phyloP scores from a whole-genome alignment of 2,888 invertebrate genomes.

The Arrhopalites spinosus region DNA sequence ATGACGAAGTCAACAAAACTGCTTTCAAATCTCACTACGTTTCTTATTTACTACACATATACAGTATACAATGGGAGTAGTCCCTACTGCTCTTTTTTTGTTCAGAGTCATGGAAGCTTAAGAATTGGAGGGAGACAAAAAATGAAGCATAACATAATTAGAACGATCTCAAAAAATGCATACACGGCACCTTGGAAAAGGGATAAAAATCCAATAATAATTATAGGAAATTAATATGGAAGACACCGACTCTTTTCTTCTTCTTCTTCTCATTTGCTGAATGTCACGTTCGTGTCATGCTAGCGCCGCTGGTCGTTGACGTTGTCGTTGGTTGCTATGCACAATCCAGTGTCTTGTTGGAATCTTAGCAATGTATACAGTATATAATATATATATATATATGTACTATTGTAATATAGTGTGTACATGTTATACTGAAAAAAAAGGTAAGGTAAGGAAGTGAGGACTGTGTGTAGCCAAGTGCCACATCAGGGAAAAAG shows the following conservation, averaged over 20 bases:
- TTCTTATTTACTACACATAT: no score
- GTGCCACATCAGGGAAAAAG: slow-evolving; percentile 13
- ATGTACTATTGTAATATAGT: no score
- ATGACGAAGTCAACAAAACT: slow-evolving; percentile 58
- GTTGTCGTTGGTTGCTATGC: not conserved
- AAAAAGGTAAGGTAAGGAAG: slow-evolving; percentile 38
- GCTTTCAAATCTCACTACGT: slow-evolving; percentile 32
- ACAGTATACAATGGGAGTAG: no score
- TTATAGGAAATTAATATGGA: slow-evolving; percentile 58
- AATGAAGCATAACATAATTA: slow-evolving; percentile 52
- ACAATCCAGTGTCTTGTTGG: not conserved
- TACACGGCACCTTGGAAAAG: slow-evolving; percentile 56
- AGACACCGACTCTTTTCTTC: slow-evolving; percentile 54
- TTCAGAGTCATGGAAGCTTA: not conserved
- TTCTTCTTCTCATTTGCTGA: slow-evolving; percentile 40
- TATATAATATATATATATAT: no score
- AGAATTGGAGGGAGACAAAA: not conserved
- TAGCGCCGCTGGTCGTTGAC: slow-evolving; percentile 29
- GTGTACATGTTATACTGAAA: not conserved
- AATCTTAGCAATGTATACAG: no score
- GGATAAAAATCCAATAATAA: slow-evolving; percentile 56
- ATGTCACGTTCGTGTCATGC: slow-evolving; percentile 45
- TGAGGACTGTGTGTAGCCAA: slow-evolving; percentile 12
- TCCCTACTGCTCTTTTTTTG: slow-evolving; percentile 9
- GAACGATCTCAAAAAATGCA: slow-evolving; percentile 57